Base-by-base conservation (phyloP, 2,888 invertebrate genomes). In the Trimorus sp. region DNA sequence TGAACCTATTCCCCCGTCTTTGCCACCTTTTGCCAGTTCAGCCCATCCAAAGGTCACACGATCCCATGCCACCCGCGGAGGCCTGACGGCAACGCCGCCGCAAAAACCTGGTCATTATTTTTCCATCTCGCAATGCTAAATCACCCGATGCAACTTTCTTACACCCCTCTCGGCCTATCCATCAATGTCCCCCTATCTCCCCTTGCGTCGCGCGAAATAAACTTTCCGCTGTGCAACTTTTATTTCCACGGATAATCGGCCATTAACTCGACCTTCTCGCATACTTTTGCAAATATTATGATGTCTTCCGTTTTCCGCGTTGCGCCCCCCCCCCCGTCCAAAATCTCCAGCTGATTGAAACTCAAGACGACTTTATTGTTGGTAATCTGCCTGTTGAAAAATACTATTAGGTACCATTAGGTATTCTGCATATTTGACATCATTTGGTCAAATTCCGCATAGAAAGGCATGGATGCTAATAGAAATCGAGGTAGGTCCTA, bases 201-300 rank as follows among this genome's bases (percentile, higher is more conserved):
- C n/a, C 40, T 26, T 4, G 65, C 65, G 40, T 9, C 48, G 56
- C 58, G 58, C 49, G 48, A 74, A 74, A 65, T 45, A 65, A 71
- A 74, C 65, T 74, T 65, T 74, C 16, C 45, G 65, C 48, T 65
- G 15, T 15, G 14, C 40, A 74, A 73, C 73, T 74, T 74, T 59
- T 58, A 58, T 65, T 73, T 73, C 60, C 16, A 11, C 56, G 9
- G 6, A 58, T 56, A 65, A 74, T 59, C 40, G 14, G 15, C 45
- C 16, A n/a, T 56, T 65, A 63, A 63, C 58, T 59, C 38, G 56
- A 58, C 56, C 54, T 16, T 48, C 48, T 45, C 49, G 15, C 38
- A 73, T 73, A 48, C 49, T 49, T 65, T 74, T 74, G 74, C 65
- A 74, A 65, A 74, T 15, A 58, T 65, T 58, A 74, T 74, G 45